Base-by-base conservation (phyloP, 2,113 vertebrate genomes). In the Odobenus rosmarus region DNA sequence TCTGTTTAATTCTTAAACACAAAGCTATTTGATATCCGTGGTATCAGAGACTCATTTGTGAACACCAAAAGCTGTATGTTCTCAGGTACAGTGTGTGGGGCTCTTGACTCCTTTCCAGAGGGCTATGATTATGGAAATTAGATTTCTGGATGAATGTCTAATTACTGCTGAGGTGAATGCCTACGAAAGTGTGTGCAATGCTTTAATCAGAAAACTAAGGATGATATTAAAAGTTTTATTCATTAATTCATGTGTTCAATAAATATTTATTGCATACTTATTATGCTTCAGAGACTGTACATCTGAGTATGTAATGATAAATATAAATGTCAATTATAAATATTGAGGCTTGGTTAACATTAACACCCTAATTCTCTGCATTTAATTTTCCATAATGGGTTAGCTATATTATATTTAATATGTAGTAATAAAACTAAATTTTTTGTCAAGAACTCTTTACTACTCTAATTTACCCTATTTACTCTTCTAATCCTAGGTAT, bases 181-280 rank as follows among this genome's bases (percentile, higher is more conserved):
- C 49, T 84, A 18, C 36, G n/a, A 90, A 93, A 88, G n/a, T 69
- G 51, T 31, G 76, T 18, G 74, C 6, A 53, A 14, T 80, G 0
- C 31, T 74, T 90, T 88, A 4, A 39, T 33, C 12, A 91, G 4
- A 28, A 4, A 67, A 42, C 69, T 80, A 53, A 93, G 33, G 1
- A 71, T 21, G 5, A 59, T 91, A 74, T 62, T 72, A 49, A 59
- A 90, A 77, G 12, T 84, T 3, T 31, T 46, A 90, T 62, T 53
- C 1, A 83, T 85, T 92, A 76, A 72, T 71, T 79, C 3, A 26
- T 74, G 4, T 49, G 23, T 79, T 79, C 11, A 86, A 53, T 24
- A 82, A 84, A 49, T 93, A 90, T 89, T 85, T 87, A 90, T 61
- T 94, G 13, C 69, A 10, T 76, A 16, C 7, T 83, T 93, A 26